phyloP scores from a whole-genome alignment of 2,113 vertebrate species.

The Chaenogobius annularis region DNA sequence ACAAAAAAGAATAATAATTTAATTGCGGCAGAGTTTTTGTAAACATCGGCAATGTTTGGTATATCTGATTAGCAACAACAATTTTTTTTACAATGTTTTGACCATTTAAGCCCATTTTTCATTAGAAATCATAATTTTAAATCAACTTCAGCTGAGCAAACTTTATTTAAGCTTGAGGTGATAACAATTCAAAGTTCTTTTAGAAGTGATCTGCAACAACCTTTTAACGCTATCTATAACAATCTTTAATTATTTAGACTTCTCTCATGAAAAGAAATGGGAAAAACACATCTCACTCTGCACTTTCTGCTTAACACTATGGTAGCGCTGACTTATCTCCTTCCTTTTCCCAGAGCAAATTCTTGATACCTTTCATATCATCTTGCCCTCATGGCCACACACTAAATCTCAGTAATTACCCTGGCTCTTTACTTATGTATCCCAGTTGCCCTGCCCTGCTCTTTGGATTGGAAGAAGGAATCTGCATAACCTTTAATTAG shows the following conservation, averaged over 20 bases:
- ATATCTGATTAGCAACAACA: neutral
- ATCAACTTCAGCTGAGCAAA: neutral
- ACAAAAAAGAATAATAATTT: no score
- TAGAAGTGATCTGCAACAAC: neutral
- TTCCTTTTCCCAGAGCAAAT: neutral
- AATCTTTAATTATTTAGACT: conserved; percentile 7
- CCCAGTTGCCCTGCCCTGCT: conserved; percentile 57
- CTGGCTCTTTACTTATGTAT: conserved; percentile 58
- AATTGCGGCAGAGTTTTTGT: no score
- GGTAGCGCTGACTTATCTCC: conserved; percentile 12
- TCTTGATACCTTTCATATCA: conserved; percentile 26
- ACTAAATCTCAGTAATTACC: conserved; percentile 63
- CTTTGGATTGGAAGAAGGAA: conserved; percentile 53
- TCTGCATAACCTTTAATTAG: conserved; percentile 74
- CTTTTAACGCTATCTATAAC: neutral
- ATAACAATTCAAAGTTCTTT: neutral
- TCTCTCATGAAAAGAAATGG: neutral
- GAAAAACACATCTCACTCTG: neutral
- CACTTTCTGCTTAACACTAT: neutral
- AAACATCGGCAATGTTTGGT: neutral
- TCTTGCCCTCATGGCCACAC: conserved; percentile 34
- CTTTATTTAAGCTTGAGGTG: neutral
- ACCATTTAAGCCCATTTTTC: neutral
- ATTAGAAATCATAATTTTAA: neutral
- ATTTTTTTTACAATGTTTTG: neutral